These are phyloP conservation scores for Drosophila lowei DNA, from an alignment of 1,140 invertebrate species.

Conservation along the genomic window DNA sequence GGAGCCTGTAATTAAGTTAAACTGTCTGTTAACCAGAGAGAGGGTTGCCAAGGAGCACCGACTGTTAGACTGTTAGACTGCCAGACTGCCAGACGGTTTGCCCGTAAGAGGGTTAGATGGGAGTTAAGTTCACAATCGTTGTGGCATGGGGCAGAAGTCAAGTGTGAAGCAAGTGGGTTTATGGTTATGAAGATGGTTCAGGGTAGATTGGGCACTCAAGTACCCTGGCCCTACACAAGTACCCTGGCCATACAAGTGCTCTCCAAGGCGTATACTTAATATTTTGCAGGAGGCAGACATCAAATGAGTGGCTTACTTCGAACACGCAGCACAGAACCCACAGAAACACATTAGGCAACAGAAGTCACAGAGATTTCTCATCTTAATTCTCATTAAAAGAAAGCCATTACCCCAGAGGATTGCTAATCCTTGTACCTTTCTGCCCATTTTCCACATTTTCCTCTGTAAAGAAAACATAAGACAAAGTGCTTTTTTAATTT, in stretches of 20 bases:
- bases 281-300: conserved; percentile 4
- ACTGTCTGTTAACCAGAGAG: conserved; percentile 46
- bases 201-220: conserved; percentile 34
- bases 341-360: conserved; percentile 31
- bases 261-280: too few species aligned
- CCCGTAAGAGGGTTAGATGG: conserved; percentile 2
- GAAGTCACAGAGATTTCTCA: conserved; percentile 46
- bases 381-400: conserved; percentile 50
- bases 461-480: conserved; percentile 37
- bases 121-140: background rate
- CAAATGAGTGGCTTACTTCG: conserved; percentile 25
- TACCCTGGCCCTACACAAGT: too few species aligned
- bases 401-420: conserved; percentile 35
- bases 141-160: conserved; percentile 4
- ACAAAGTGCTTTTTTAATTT: conserved; percentile 64
- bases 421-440: conserved; percentile 39
- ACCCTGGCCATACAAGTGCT: too few species aligned
- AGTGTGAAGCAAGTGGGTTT: conserved; percentile 10
- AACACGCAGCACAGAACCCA: background rate
- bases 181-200: conserved; percentile 19
- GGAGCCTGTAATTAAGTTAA: conserved; percentile 75
- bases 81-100: conserved; percentile 8
- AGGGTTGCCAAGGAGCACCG: too few species aligned
- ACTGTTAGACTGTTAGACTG: background rate
- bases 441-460: conserved; percentile 14